These are phyloP conservation scores for Petrosia ficiformis DNA, from an alignment of 37 sponge, comb jelly and placozoan genomes.

Conservation along the genomic window DNA sequence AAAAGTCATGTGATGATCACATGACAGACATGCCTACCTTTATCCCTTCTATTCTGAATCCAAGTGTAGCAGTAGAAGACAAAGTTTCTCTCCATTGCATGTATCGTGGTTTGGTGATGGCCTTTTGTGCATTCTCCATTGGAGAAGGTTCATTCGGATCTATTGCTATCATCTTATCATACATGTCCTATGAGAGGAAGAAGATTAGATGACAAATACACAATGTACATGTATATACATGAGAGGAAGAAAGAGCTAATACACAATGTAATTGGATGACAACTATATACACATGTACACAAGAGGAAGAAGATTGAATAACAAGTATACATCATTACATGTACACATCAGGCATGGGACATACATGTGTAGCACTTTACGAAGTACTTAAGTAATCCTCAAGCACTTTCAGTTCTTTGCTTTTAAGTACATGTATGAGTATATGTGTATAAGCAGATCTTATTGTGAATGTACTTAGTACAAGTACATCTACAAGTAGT, in stretches of 20 bases:
- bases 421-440: too few species aligned
- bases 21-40: constrained; percentile 78
- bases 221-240: constrained; percentile 5
- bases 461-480: too few species aligned
- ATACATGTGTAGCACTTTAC: too few species aligned
- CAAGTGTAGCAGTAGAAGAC: constrained; percentile 83
- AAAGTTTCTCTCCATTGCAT: constrained; percentile 96
- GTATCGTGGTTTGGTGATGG: constrained; percentile 97
- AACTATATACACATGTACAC: too few species aligned
- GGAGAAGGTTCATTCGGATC: constrained; percentile 90
- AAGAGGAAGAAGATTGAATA: too few species aligned
- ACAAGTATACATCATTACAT: too few species aligned
- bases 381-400: too few species aligned
- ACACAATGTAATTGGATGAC: background rate
- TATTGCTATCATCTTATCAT: constrained; percentile 93
- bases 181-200: constrained; percentile 83
- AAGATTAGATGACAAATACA: background rate
- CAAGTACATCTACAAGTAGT: too few species aligned
- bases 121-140: constrained; percentile 74
- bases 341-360: too few species aligned
- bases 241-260: background rate
- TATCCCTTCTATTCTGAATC: constrained; percentile 98
- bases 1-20: too few species aligned
- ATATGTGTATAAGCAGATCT: too few species aligned
- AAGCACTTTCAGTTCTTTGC: too few species aligned